Percentiles rank a stretch among this genome's conserved stretches.
Evolutionary conservation across 1,140 invertebrate genomes (phyloP).

Genomic region (Meloidogyne hapla): DNA sequence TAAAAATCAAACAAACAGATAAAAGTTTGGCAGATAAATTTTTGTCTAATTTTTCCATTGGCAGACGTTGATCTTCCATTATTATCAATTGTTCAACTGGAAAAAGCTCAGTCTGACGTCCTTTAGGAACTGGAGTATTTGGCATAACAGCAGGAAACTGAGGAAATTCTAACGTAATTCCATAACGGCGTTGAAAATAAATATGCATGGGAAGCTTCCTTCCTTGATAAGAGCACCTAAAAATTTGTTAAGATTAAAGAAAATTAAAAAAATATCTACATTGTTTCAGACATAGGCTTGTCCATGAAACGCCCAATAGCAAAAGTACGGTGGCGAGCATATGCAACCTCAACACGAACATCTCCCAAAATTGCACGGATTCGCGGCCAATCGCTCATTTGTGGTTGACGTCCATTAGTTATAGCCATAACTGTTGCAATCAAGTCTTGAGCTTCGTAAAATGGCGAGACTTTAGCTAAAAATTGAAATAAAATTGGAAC

Average conservation of each 20-base stretch:
- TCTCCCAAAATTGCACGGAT: conserved; percentile 34
- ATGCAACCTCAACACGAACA: conserved; percentile 39
- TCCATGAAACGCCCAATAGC: conserved; percentile 37
- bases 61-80: conserved; percentile 43
- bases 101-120: conserved; percentile 28
- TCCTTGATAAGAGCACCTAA: conserved; percentile 25
- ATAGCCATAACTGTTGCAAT: conserved; percentile 30
- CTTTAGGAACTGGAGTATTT: conserved; percentile 37
- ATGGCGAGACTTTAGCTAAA: conserved; percentile 42
- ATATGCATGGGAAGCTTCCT: conserved; percentile 33
- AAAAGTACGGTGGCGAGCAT: conserved; percentile 37
- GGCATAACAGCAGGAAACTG: conserved; percentile 36
- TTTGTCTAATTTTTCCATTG: conserved; percentile 38
- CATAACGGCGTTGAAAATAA: conserved; percentile 30
- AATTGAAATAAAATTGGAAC: background rate
- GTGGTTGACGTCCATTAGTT: conserved; percentile 28
- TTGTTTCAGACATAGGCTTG: conserved; percentile 36
- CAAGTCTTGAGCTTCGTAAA: conserved; percentile 33
- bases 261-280: conserved; percentile 1
- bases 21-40: conserved; percentile 30
- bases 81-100: conserved; percentile 39
- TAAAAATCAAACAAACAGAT: background rate
- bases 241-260: background rate
- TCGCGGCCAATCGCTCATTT: conserved; percentile 26
- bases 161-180: conserved; percentile 21